These are phyloP conservation scores for Ficedula albicollis DNA, from an alignment of 2,797 vertebrate genomes.

Conservation along the genomic window DNA sequence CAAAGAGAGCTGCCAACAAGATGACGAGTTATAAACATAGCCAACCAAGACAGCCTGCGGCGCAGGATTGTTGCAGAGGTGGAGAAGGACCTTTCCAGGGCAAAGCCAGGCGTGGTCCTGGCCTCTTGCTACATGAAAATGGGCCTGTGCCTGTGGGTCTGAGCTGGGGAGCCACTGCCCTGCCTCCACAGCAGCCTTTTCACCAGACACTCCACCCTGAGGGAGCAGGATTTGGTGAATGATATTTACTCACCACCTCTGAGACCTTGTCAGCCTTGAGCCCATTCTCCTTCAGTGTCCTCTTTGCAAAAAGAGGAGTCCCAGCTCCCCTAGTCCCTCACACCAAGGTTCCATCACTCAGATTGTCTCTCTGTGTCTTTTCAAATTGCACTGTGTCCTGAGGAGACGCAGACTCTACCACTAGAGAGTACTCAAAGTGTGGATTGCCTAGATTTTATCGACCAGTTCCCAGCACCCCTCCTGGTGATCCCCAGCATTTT, in stretches of 20 bases:
- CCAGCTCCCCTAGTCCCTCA: not conserved
- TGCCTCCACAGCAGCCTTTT: not conserved
- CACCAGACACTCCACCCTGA: accelerated
- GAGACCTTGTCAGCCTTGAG: not conserved
- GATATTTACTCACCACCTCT: not conserved
- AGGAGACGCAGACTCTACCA: not conserved
- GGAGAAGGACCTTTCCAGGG: not conserved
- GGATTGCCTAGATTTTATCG: not conserved
- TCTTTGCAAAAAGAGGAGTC: not conserved
- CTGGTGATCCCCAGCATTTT: not conserved
- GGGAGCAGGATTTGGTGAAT: not conserved
- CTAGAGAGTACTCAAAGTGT: accelerated
- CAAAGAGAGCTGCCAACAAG: constrained; percentile 9
- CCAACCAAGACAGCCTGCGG: constrained; percentile 25
- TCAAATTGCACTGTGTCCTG: not conserved
- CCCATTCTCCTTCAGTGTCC: not conserved
- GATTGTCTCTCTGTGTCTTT: not conserved
- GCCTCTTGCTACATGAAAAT: not conserved
- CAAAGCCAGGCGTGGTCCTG: not conserved
- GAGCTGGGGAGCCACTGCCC: not conserved
- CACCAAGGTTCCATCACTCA: not conserved
- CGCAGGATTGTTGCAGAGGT: not conserved
- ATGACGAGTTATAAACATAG: constrained; percentile 18
- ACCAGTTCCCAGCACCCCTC: not conserved
- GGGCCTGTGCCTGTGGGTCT: not conserved